Conservation (phyloP, 2,113 vertebrate genomes). For the Piliocolobus tephrosceles region DNA sequence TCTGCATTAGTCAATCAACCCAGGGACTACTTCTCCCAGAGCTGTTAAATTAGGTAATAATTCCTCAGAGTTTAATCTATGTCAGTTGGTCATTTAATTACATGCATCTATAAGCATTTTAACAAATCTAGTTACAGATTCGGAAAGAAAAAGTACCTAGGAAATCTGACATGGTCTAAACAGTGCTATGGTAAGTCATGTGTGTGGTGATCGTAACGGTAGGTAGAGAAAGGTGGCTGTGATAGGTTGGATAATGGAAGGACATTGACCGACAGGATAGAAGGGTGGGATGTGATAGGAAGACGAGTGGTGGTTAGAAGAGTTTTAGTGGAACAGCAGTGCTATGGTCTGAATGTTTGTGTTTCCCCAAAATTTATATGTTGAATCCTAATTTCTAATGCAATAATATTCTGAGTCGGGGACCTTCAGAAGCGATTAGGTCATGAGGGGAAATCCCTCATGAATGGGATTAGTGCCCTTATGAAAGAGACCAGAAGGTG, state of each 20-base stretch:
- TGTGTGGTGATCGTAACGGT: fast-evolving
- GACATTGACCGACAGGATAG: neutral
- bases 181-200: neutral
- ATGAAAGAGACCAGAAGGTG: neutral
- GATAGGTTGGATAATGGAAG: neutral
- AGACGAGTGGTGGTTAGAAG: neutral
- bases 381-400: neutral
- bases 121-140: neutral
- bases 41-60: neutral
- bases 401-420: neutral
- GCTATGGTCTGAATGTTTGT: neutral
- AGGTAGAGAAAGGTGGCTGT: neutral
- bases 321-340: neutral
- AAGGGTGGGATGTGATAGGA: neutral
- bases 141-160: neutral
- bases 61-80: neutral
- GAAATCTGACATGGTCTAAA: neutral
- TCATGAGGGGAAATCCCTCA: neutral
- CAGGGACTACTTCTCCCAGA: neutral
- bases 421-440: neutral
- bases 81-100: neutral
- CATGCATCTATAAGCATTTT: neutral
- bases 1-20: neutral
- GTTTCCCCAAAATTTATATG: neutral
- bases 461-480: neutral